Evolutionary conservation across 2,113 vertebrate species (phyloP).

Genomic region (Spea bombifrons): DNA sequence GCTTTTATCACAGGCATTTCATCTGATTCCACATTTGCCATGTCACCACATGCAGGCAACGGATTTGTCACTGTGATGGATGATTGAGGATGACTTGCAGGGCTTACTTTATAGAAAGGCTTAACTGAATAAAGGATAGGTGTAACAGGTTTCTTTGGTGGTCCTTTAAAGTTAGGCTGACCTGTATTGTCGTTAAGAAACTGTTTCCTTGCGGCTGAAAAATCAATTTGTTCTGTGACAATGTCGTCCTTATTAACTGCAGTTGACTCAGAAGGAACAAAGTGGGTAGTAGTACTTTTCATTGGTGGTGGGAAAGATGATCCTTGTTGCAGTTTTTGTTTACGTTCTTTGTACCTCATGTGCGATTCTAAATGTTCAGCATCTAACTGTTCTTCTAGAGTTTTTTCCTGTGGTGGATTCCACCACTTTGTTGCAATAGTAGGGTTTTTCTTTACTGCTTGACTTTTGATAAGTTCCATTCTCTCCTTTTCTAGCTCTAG

Average conservation of each 20-base stretch:
- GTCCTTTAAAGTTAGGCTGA: slow-evolving; percentile 53
- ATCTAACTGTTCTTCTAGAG: slow-evolving; percentile 86
- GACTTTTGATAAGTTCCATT: slow-evolving; percentile 86
- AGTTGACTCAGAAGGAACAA: slow-evolving; percentile 53
- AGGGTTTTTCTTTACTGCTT: slow-evolving; percentile 94
- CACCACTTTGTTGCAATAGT: slow-evolving; percentile 91
- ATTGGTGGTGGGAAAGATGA: slow-evolving; percentile 46
- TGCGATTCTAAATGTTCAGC: slow-evolving; percentile 88
- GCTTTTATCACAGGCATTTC: slow-evolving; percentile 53
- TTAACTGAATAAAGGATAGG: slow-evolving; percentile 85
- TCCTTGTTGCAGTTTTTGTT: slow-evolving; percentile 76
- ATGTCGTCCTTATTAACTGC: slow-evolving; percentile 77
- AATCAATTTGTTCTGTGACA: slow-evolving; percentile 89
- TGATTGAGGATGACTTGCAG: slow-evolving; percentile 57
- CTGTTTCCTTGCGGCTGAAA: slow-evolving; percentile 86
- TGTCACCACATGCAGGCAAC: neutral
- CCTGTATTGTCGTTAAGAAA: slow-evolving; percentile 80
- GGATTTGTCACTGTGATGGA: slow-evolving; percentile 56
- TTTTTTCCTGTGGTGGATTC: slow-evolving; percentile 92
- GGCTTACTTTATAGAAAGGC: slow-evolving; percentile 76
- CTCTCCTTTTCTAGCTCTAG: slow-evolving; percentile 90
- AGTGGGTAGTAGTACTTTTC: slow-evolving; percentile 51
- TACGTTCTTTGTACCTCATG: slow-evolving; percentile 89
- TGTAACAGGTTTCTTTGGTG: slow-evolving; percentile 69
- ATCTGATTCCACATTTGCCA: slow-evolving; percentile 51